Percentiles rank a stretch among this genome's conserved stretches.
Evolutionary conservation across 1,140 invertebrate genomes (phyloP).

Genomic region (Neodiprion fabricii): DNA sequence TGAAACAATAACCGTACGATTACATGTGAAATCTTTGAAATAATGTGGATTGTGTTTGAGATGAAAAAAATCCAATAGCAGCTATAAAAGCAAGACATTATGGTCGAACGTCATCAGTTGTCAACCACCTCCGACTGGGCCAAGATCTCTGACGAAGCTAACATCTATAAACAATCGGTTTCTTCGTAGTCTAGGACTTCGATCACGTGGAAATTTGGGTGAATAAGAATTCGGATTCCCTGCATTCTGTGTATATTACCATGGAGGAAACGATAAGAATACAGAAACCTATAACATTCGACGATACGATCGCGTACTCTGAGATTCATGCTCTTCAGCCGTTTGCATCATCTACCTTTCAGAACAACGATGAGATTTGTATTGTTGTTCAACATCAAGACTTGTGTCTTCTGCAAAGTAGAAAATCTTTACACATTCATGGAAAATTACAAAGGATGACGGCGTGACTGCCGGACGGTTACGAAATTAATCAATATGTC

Average conservation of each 20-base stretch:
- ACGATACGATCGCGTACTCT: too few relatives aligned
- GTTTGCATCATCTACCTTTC: slow-evolving; percentile 42
- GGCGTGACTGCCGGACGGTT: neutral
- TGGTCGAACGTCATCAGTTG: neutral
- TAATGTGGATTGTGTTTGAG: slow-evolving; percentile 23
- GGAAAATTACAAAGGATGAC: slow-evolving; percentile 37
- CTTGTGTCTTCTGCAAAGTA: slow-evolving; percentile 43
- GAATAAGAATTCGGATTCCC: neutral
- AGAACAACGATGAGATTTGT: slow-evolving; percentile 50
- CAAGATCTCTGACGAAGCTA: slow-evolving; percentile 18
- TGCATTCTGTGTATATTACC: neutral
- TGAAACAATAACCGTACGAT: slow-evolving; percentile 36
- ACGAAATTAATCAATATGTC: slow-evolving; percentile 47
- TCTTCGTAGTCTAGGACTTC: slow-evolving; percentile 28
- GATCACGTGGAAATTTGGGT: neutral
- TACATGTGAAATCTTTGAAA: slow-evolving; percentile 27
- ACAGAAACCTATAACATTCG: neutral
- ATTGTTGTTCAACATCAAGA: slow-evolving; percentile 53
- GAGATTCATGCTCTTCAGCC: slow-evolving; percentile 25
- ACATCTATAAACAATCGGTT: slow-evolving; percentile 29
- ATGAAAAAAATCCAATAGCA: neutral
- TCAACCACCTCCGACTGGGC: slow-evolving; percentile 21
- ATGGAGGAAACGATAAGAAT: slow-evolving; percentile 35
- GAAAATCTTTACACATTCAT: slow-evolving; percentile 45
- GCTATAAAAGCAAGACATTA: too few relatives aligned